Conservation (phyloP, 2,797 vertebrate genomes). For the Chelonia mydas region DNA sequence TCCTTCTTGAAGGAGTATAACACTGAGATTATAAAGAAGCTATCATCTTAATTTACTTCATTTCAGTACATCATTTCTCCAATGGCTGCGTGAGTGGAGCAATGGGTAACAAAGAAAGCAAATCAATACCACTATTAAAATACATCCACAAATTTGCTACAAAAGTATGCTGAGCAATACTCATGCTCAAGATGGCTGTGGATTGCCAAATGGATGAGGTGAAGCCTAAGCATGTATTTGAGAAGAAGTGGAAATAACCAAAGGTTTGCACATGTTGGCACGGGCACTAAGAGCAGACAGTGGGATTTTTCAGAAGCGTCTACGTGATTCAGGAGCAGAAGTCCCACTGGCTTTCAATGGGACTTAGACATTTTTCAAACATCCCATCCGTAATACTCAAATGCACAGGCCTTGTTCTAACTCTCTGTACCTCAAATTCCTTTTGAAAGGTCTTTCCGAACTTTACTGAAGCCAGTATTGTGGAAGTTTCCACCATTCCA, state of each 20-base stretch:
- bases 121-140: not conserved
- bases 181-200: not conserved
- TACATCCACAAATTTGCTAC: not conserved
- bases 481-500: not conserved
- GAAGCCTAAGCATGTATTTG: not conserved
- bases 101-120: not conserved
- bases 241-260: not conserved
- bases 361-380: slow-evolving; percentile 1
- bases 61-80: not conserved
- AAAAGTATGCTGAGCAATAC: not conserved
- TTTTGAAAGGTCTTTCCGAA: not conserved
- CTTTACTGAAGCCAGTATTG: not conserved
- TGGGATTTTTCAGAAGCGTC: not conserved
- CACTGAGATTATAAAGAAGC: not conserved
- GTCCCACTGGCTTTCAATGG: not conserved
- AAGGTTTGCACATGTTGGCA: not conserved
- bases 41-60: not conserved
- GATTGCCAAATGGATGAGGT: not conserved
- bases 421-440: not conserved
- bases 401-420: accelerated
- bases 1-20: not conserved
- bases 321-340: not conserved
- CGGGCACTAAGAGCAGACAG: not conserved
- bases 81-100: not conserved
- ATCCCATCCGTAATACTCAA: not conserved